phyloP scores from a whole-genome alignment of 1,140 invertebrate genomes.

The Anadara kagoshimensis region DNA sequence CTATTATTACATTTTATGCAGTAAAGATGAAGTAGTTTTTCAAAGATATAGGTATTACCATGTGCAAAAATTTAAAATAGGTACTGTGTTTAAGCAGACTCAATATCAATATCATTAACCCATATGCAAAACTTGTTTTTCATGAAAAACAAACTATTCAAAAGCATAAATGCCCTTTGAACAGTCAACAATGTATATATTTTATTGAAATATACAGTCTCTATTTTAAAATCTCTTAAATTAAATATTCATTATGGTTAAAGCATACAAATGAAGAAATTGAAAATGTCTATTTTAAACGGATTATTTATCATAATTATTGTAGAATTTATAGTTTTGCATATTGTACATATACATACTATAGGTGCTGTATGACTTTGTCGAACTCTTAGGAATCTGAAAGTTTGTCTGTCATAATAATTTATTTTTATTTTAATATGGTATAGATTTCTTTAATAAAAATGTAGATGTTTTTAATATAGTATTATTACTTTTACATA shows the following conservation, averaged over 20 bases:
- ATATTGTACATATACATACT: not conserved
- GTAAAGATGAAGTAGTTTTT: constrained; percentile 1
- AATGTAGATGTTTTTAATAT: not conserved
- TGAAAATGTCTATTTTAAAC: too few species aligned
- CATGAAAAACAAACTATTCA: too few species aligned
- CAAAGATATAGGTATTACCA: too few species aligned
- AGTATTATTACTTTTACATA: not conserved
- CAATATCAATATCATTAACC: not conserved
- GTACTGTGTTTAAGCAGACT: not conserved
- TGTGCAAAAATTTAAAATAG: not conserved
- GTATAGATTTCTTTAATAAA: not conserved
- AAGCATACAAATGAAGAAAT: not conserved
- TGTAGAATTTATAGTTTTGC: too few species aligned
- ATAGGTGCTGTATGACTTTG: not conserved
- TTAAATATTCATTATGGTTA: not conserved
- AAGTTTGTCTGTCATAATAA: not conserved
- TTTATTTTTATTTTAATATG: not conserved
- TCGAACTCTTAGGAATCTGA: not conserved
- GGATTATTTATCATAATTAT: too few species aligned
- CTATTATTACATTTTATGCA: not conserved
- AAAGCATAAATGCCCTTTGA: too few species aligned
- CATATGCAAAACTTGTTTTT: not conserved
- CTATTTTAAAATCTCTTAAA: not conserved
- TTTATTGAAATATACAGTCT: too few species aligned
- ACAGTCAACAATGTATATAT: too few species aligned